Base-by-base conservation (phyloP, 2,888 invertebrate species). In the Drosophila nr. perissopoda region DNA sequence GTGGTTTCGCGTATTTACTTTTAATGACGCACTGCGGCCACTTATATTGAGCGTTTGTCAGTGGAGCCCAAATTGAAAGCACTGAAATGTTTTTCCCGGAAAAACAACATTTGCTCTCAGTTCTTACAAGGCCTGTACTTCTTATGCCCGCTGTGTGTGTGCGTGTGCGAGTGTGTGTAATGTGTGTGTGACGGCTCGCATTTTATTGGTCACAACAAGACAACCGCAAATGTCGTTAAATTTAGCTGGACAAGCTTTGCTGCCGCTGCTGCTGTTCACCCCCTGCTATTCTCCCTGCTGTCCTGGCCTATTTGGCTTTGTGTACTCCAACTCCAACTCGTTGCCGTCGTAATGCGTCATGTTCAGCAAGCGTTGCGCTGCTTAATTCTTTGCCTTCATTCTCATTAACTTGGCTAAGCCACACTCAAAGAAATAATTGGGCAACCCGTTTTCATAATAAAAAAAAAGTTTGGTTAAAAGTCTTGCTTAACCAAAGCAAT, bases 11-110 rank as follows among this genome's bases (percentile, higher is more conserved):
- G 56, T 42, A 71, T 86, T 83, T 80, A 69, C 58, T 77, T 86
- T 83, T 86, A 83, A 83, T 83, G 87, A 83, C 80, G 82, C 77
- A 64, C 51, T 34, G 52, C 53, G 38, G 68, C 68, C 69, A 68
- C 62, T 83, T 77, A 16, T 27, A 78, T 75, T 82, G 82, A 63
- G 58, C 72, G 57, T 52, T 31, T 58, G 62, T 62, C 71, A 38
- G 52, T 31, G 42, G 53, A 21, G 29, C 25, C 13, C 29, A 38
- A 31, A 38, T 25, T 45, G 16, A 45, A 45, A 45, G 33, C 25
- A 34, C 56, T 59, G 29, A 45, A 49, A 67, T 67, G 68, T 51
- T 59, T 59, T 69, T 70, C 70, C 70, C 70, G 61, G 70, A 59
- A 70, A 60, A 56, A 38, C 45, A 69, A 69, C 56, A 68, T 68